A percentile compares a stretch with the other conserved stretches of the same genome.
phyloP scores from a whole-genome alignment of 1,140 invertebrate genomes.

The Acromyrmex charruanus region DNA sequence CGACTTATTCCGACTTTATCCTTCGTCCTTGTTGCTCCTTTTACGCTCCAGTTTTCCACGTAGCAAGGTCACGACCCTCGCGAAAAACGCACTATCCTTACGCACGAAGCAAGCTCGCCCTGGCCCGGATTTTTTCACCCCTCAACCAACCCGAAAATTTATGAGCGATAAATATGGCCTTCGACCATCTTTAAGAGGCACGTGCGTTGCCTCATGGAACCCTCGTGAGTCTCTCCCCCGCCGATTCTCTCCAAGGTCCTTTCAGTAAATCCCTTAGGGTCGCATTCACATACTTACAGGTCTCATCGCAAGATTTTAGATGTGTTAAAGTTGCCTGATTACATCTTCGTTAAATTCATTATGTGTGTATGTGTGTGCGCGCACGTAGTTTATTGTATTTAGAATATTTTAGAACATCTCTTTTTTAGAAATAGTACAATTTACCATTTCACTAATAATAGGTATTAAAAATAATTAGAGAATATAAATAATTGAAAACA shows the following conservation, averaged over 20 bases:
- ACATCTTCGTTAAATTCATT: neutral
- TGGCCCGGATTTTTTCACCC: slow-evolving; percentile 66
- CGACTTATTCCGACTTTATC: slow-evolving; percentile 5
- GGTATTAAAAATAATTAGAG: neutral
- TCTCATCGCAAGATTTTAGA: slow-evolving; percentile 14
- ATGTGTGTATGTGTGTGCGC: neutral
- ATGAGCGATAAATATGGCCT: slow-evolving; percentile 77
- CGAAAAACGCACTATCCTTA: slow-evolving; percentile 62
- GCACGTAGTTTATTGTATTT: neutral
- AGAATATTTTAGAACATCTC: neutral
- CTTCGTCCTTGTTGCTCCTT: neutral
- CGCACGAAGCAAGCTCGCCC: slow-evolving; percentile 32
- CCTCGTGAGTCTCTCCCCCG: neutral
- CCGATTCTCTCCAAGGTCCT: neutral
- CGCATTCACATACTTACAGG: slow-evolving; percentile 20
- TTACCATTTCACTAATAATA: neutral
- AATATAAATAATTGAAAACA: neutral
- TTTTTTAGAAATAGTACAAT: neutral
- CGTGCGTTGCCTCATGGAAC: slow-evolving; percentile 35
- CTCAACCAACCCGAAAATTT: slow-evolving; percentile 80
- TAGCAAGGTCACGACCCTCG: slow-evolving; percentile 80
- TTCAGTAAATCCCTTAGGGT: slow-evolving; percentile 7
- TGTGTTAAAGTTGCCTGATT: neutral
- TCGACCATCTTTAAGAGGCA: slow-evolving; percentile 60
- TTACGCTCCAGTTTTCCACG: slow-evolving; percentile 63